phyloP scores from a whole-genome alignment of 2,797 vertebrate species.

The Diceros bicornis region DNA sequence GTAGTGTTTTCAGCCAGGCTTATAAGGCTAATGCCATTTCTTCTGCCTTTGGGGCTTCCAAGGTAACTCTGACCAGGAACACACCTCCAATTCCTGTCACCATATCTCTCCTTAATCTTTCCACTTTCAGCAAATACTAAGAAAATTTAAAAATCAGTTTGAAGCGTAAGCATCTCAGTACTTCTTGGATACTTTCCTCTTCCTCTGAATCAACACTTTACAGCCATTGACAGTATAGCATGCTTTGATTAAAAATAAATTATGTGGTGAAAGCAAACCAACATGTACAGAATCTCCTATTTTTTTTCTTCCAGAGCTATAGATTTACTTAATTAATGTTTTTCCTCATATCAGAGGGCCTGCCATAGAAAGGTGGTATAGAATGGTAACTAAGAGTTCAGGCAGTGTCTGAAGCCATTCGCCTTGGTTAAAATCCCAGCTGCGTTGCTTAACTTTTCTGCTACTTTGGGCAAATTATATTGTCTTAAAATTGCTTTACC shows the following conservation, averaged over 20 bases:
- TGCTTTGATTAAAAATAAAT: slow-evolving; percentile 49
- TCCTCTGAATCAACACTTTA: not conserved
- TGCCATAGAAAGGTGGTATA: not conserved
- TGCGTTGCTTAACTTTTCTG: not conserved
- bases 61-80: not conserved
- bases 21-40: not conserved
- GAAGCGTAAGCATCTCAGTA: not conserved
- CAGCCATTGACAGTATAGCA: not conserved
- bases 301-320: not conserved
- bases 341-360: not conserved
- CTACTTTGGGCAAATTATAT: not conserved
- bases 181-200: not conserved
- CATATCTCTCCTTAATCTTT: not conserved
- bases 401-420: not conserved
- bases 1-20: not conserved
- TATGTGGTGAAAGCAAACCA: not conserved
- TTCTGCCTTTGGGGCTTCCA: not conserved
- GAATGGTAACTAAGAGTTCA: not conserved
- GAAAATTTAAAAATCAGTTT: not conserved
- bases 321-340: not conserved
- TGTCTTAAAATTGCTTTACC: not conserved
- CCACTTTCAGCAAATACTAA: not conserved
- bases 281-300: not conserved
- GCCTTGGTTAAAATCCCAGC: not conserved
- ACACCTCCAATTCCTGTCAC: not conserved